Evolutionary conservation across 2,888 invertebrate species (phyloP), one percentile per base, ranked within the genome.

Genomic region (Pinctada fucata): DNA sequence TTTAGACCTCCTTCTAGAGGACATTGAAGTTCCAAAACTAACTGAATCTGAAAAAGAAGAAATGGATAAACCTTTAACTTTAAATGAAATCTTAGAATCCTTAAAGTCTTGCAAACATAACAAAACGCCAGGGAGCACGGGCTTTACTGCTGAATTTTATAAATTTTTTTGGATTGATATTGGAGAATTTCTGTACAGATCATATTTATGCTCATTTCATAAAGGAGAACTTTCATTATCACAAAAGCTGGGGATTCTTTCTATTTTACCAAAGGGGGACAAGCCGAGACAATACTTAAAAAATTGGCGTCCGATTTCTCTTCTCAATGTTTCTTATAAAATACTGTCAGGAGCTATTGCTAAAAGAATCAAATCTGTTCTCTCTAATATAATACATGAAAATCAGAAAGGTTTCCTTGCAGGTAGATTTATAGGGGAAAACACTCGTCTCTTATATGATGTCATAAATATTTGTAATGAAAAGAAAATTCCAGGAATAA

Each of bases 251-350:
- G 64, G 72, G 66, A 67, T 68, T 51, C 10, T 73, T n/a, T 49
- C 73, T 45, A 65, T 64, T 73, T 48, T 64, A 1, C 73, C 73
- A 6, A 73, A 73, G 49, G 65, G 49, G 16, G 64, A 73, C 48
- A 77, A 72, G 31, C 72, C n/a, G n/a, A 10, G 65, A 72, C 64
- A 73, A 63, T 72, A n/a, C 49, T 51, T 77, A 10, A 68, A n/a
- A 51, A 77, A 72, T 45, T 77, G 72, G 72, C 52, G 72, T n/a
- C 72, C 68, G 10, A 72, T 77, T 67, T 58, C 66, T 52, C 65
- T 73, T 3, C 47, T 73, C 5, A 76, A 75, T 64, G 66, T 52
- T 5, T 47, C 52, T 48, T 68, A 68, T 3, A 76, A 76, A 70
- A n/a, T n/a, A n/a, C n/a, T n/a, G 50, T 76, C 63, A 50, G 69